phyloP scores from a whole-genome alignment of 2,888 invertebrate genomes.

The Brachynemurus nebulosus region DNA sequence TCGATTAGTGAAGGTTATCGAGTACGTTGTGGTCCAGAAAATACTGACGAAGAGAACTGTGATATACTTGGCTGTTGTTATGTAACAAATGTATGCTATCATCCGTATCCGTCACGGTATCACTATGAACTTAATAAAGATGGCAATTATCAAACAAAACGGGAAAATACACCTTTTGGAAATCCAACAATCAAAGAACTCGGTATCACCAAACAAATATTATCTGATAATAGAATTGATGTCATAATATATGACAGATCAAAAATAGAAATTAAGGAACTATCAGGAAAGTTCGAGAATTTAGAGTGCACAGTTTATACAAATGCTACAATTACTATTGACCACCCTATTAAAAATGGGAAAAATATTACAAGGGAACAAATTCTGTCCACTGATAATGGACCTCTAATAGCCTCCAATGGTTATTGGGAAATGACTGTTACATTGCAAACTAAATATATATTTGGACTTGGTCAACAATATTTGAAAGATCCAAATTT shows the following conservation, averaged over 20 bases:
- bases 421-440: conserved; percentile 47
- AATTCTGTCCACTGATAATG: conserved; percentile 39
- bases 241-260: not conserved
- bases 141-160: conserved; percentile 7
- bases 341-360: too few relatives aligned
- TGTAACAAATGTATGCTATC: conserved; percentile 26
- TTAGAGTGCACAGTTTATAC: not conserved
- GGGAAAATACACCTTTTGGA: conserved; percentile 20
- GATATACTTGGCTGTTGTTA: conserved; percentile 24
- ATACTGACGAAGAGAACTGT: conserved; percentile 23
- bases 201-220: too few relatives aligned
- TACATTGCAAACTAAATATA: conserved; percentile 34
- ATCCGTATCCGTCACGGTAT: conserved; percentile 27
- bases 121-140: conserved; percentile 18
- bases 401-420: conserved; percentile 43
- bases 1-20: conserved; percentile 22
- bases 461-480: conserved; percentile 41
- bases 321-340: conserved; percentile 15
- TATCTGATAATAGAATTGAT: too few relatives aligned
- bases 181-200: too few relatives aligned
- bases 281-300: not conserved
- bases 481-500: conserved; percentile 1
- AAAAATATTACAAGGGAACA: too few relatives aligned
- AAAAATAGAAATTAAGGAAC: not conserved
- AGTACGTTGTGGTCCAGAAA: conserved; percentile 24